Base-by-base conservation (phyloP, 2,888 invertebrate species). In the Papilio demoleus region DNA sequence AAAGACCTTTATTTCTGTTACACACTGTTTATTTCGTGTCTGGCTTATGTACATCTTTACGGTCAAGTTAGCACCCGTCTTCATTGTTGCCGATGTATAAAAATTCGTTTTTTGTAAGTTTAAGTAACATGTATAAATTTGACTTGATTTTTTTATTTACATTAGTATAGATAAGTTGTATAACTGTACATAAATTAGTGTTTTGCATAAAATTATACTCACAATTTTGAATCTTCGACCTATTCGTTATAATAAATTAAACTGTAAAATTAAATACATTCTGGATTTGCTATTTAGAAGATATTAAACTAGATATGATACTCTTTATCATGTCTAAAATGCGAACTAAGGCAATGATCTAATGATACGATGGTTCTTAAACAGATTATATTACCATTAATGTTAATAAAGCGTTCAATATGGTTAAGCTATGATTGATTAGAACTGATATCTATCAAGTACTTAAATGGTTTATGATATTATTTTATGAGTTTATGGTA, bases 1-100 rank as follows among this genome's bases (percentile, higher is more conserved):
- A 53, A 53, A 53, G 53, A 8, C 53, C 14, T 53, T 53, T 53
- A 53, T 31, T 53, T 31, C 53, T 53, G 53, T 53, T 53, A 53
- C 53, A 53, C 53, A 9, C n/a, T 31, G 53, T 56, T 56, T 56
- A 56, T 31, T 56, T 56, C 9, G 53, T 56, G 31, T 56, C 31
- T 27, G 53, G 31, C 53, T 31, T 17, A 8, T 31, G 31, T 17
- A 56, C 53, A 56, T n/a, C 31, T 31, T 56, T 56, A 56, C 53
- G 31, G 31, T 56, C 53, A 56, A 31, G 31, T 56, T 56, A 56
- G 53, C 31, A 31, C 17, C 53, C 53, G 27, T 31, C 31, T 31
- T 24, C 9, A 31, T 56, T 56, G 31, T 56, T n/a, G 14, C 5
- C 14, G 14, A 3, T 27, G 17, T 24, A 5, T 31, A 9, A 5